Evolutionary conservation across 2,113 vertebrate genomes (phyloP).

Genomic region (Malaclemys terrapin): DNA sequence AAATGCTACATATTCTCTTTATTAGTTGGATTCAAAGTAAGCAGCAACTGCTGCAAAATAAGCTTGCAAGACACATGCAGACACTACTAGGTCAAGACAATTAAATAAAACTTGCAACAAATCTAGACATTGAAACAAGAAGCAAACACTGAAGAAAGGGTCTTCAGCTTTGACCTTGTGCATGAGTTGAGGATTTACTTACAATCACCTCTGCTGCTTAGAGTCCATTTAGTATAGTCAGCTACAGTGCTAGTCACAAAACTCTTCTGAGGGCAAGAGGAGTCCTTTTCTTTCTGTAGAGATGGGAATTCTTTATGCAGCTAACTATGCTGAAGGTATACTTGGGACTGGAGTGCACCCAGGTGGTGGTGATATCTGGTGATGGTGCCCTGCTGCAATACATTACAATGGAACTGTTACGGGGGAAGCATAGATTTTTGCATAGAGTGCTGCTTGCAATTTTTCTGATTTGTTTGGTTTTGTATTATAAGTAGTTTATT

Average conservation of each 20-base stretch:
- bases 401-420: too few species aligned
- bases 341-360: neutral
- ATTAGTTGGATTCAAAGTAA: neutral
- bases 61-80: rapidly evolving
- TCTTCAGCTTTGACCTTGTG: neutral
- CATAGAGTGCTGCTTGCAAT: neutral
- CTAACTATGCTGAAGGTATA: neutral
- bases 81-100: neutral
- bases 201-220: neutral
- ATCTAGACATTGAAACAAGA: too few species aligned
- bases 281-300: neutral
- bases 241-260: neutral
- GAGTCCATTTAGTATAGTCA: neutral
- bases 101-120: neutral
- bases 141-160: rapidly evolving
- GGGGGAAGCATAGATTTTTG: constrained; percentile 34
- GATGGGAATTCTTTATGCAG: neutral
- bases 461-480: constrained; percentile 30
- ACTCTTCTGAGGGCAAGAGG: neutral
- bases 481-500: neutral
- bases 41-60: neutral
- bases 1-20: neutral
- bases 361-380: neutral
- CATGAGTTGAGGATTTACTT: neutral
- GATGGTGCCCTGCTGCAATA: neutral